Base-by-base conservation (phyloP, 2,113 vertebrate genomes). In the Thryonomys swinderianus region DNA sequence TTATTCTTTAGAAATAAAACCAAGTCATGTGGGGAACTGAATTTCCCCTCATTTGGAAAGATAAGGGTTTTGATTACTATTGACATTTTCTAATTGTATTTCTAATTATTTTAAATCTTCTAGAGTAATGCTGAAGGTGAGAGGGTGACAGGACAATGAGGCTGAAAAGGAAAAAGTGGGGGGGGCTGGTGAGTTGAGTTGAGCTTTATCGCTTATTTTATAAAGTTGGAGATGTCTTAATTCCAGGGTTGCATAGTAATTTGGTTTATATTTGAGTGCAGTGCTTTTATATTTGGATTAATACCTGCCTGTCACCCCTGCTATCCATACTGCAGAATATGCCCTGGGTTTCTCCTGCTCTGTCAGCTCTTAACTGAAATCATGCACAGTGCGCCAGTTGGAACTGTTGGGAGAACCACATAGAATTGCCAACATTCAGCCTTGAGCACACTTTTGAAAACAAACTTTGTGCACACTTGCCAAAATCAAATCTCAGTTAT, bases 61-160 rank as follows among this genome's bases (percentile, higher is more conserved):
- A 34, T 90, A 45, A 67, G 45, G 23, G 9, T 88, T 95, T 62
- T 62, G 45, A 17, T 69, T 78, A 48, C 17, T 91, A n/a, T 27
- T 93, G n/a, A n/a, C 55, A 9, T 20, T 80, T 84, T 78, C 67
- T 42, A 51, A 64, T 85, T 90, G 25, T 69, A 6, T 89, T 53
- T 86, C 21, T 92, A 40, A 48, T 91, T 89, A 40, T 85, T 57
- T 86, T 78, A 80, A 80, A 83, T 85, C 30, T 85, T 67, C 81
- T 66, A 78, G 80, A 76, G 59, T 61, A 90, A 66, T 34, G 25
- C 11, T n/a, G 48, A 67, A 82, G 64, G 45, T 51, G 30, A 91
- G 21, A 20, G 27, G 67, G 37, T 82, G 57, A 3, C 16, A 62
- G 78, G 55, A 61, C 18, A 16, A 3, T 23, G 23, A 42, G 37